phyloP scores from a whole-genome alignment of 1,140 invertebrate species.

The Drosophila tani region DNA sequence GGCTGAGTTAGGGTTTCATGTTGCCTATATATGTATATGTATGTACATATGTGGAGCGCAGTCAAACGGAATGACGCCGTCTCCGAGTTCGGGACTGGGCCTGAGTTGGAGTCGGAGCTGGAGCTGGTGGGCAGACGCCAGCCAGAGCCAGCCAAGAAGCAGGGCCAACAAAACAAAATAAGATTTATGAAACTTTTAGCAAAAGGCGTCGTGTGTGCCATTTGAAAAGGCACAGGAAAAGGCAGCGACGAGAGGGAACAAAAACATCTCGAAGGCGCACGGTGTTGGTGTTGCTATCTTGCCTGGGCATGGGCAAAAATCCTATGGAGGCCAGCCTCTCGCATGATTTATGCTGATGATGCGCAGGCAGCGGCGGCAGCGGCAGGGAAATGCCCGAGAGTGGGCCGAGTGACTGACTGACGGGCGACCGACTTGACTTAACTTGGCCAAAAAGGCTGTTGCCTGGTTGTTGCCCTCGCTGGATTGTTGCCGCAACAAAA shows the following conservation, averaged over 20 bases:
- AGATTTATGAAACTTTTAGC: constrained; percentile 83
- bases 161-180: constrained; percentile 69
- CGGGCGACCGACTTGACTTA: constrained; percentile 17
- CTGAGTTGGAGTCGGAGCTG: constrained; percentile 19
- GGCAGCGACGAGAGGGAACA: constrained; percentile 38
- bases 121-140: constrained; percentile 67
- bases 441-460: constrained; percentile 27
- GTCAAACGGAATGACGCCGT: constrained; percentile 78
- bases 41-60: constrained; percentile 57
- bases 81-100: constrained; percentile 39
- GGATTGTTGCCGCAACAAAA: constrained; percentile 65
- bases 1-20: constrained; percentile 39
- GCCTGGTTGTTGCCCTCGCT: constrained; percentile 17
- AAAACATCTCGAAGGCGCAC: constrained; percentile 29
- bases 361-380: constrained; percentile 30
- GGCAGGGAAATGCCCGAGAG: constrained; percentile 41
- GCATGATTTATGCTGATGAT: constrained; percentile 82
- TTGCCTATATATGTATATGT: constrained; percentile 49
- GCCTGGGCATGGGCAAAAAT: constrained; percentile 65
- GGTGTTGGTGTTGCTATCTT: constrained; percentile 18
- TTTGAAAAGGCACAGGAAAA: constrained; percentile 61
- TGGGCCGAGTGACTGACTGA: constrained; percentile 40
- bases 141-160: constrained; percentile 21
- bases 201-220: constrained; percentile 70
- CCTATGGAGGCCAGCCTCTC: constrained; percentile 41